These are phyloP conservation scores for Leptinotarsa peninsularis DNA, from an alignment of 2,888 invertebrate species.

Conservation along the genomic window DNA sequence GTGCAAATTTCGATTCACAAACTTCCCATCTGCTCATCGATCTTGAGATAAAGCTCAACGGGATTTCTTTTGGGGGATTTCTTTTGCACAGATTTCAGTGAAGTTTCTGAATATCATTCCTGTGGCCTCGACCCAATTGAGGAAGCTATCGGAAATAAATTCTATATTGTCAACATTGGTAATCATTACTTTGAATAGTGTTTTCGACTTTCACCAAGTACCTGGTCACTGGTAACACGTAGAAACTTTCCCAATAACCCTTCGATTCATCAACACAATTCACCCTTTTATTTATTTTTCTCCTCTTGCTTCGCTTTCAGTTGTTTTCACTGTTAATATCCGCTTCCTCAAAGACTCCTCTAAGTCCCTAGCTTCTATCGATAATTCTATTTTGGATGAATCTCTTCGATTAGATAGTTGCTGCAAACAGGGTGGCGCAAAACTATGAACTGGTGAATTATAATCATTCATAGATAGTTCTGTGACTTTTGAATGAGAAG, in stretches of 20 bases:
- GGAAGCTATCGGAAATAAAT: no score
- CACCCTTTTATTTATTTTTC: conserved; percentile 67
- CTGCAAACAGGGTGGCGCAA: background rate
- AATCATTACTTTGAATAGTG: no score
- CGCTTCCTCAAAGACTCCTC: conserved; percentile 53
- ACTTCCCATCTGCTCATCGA: background rate
- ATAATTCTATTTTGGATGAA: conserved; percentile 7
- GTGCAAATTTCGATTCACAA: conserved; percentile 15
- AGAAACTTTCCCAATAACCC: conserved; percentile 34
- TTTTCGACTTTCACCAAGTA: no score
- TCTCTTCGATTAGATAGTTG: background rate
- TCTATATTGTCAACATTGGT: no score
- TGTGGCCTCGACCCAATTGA: no score
- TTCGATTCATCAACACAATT: conserved; percentile 30
- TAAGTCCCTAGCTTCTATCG: conserved; percentile 44
- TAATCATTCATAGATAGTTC: no score
- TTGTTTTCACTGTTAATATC: conserved; percentile 68
- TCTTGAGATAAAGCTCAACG: background rate
- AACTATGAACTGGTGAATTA: background rate
- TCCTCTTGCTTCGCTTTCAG: conserved; percentile 66
- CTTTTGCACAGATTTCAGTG: no score
- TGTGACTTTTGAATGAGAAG: no score
- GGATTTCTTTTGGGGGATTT: background rate
- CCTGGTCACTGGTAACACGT: background rate
- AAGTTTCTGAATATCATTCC: no score